phyloP scores from a whole-genome alignment of 1,140 invertebrate species.

The Aplysia californica region DNA sequence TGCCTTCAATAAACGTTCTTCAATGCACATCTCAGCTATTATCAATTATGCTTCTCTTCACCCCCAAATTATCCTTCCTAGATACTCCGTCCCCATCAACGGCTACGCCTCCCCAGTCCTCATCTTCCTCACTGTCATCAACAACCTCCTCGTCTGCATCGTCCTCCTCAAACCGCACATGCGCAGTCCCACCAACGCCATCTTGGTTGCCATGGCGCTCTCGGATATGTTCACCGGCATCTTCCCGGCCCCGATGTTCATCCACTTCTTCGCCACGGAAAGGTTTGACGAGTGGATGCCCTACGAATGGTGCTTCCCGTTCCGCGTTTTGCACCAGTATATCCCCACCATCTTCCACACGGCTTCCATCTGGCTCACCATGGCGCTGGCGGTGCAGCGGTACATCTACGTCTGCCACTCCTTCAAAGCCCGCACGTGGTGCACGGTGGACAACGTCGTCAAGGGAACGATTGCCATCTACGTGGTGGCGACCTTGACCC shows the following conservation, averaged over 20 bases:
- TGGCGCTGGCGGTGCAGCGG: conserved; percentile 84
- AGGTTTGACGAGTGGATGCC: conserved; percentile 75
- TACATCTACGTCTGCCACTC: conserved; percentile 95
- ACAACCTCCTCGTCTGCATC: conserved; percentile 88
- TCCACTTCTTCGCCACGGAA: conserved; percentile 92
- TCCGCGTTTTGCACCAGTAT: conserved; percentile 68
- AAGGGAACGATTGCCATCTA: conserved; percentile 82
- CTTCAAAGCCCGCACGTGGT: conserved; percentile 84
- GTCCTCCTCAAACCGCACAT: conserved; percentile 76
- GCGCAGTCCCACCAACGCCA: conserved; percentile 77
- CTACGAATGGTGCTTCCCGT: conserved; percentile 77
- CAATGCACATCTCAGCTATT: neutral
- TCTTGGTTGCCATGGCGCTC: conserved; percentile 86
- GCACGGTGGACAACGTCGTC: conserved; percentile 85
- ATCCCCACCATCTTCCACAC: conserved; percentile 91
- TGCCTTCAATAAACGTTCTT: no score
- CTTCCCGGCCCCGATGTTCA: conserved; percentile 86
- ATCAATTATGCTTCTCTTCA: neutral
- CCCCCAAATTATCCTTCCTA: no score
- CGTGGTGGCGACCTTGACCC: conserved; percentile 80
- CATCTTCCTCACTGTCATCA: conserved; percentile 87
- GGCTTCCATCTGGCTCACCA: conserved; percentile 88
- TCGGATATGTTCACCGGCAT: conserved; percentile 93
- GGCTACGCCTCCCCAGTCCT: conserved; percentile 84
- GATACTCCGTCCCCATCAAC: conserved; percentile 53